Evolutionary conservation across 2,888 invertebrate species (phyloP), one percentile per base, ranked within the genome.

Genomic region (Anorthoa munda): DNA sequence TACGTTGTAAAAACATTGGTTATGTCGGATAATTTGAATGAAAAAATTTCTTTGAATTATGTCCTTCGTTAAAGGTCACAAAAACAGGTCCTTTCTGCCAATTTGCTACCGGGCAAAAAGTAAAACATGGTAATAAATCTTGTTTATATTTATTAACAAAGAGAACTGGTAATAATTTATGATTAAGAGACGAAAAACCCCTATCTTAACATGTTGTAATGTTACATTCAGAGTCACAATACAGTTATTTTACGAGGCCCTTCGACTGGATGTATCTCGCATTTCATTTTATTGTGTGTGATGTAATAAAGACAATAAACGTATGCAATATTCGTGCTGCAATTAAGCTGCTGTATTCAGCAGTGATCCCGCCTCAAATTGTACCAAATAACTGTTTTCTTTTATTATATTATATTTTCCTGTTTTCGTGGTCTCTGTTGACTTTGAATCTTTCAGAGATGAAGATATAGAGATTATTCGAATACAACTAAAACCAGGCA

Each of bases 221-320:
- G 56, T 58, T 73, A 70, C 61, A 55, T 72, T 72, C 56, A 64
- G 46, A 73, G 46, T 68, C 53, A 59, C 68, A 78, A 71, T 74
- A 63, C 48, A 46, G 68, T 55, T 67, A 65, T 69, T 72, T 71
- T 50, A 59, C 72, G 51, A 26, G 18, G 51, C 59, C 50, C 23
- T 56, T 51, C 23, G 53, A 50, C 48, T 74, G 66, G 45, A 26
- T 61, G 69, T 61, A 72, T 72, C 65, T 76, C 73, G 46, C 66
- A 51, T 75, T 77, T 70, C 55, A 66, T 80, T 65, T 75, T 64
- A 84, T 77, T 72, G 61, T 70, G 59, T 72, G 66, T 66, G 60
- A 64, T 73, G 55, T 64, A 65, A 77, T 75, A 73, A 79, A 82
- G 58, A 65, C 69, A 81, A 84, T 75, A 78, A 81, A 69, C 75